Evolutionary conservation across 30 jellyfish, hydroid and myxozoan species (phyloP).

Genomic region (Pelagia noctiluca): DNA sequence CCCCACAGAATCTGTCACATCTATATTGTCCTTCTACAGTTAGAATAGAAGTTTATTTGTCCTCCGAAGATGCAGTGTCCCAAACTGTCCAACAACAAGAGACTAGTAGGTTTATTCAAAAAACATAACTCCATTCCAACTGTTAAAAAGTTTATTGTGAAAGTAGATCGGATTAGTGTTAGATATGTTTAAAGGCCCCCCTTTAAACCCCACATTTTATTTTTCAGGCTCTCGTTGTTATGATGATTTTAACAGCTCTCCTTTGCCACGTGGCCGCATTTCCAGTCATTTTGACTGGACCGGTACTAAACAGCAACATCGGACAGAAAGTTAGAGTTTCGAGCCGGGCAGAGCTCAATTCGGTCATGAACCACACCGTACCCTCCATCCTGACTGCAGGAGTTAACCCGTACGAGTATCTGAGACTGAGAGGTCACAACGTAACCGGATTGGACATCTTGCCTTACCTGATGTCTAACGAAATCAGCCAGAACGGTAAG

Average conservation of each 20-base stretch:
- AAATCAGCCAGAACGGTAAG: background rate
- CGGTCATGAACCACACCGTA: conserved; percentile 1
- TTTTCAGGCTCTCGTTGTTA: background rate
- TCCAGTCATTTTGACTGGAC: conserved; percentile 5
- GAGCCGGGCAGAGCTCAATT: background rate
- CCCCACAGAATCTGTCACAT: too few relatives aligned
- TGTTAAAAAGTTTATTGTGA: too few relatives aligned
- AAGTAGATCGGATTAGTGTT: too few relatives aligned
- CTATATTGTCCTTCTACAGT: too few relatives aligned
- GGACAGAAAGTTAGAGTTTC: background rate
- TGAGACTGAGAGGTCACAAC: conserved; percentile 26
- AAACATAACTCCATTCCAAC: too few relatives aligned
- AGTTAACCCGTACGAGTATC: conserved; percentile 50
- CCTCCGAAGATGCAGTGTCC: too few relatives aligned
- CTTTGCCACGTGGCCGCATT: background rate
- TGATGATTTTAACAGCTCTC: background rate
- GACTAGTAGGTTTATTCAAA: too few relatives aligned
- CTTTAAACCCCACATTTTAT: too few relatives aligned
- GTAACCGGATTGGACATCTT: conserved; percentile 24
- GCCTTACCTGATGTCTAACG: conserved; percentile 15
- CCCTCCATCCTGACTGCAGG: conserved; percentile 27
- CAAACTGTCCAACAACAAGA: too few relatives aligned
- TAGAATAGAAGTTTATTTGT: too few relatives aligned
- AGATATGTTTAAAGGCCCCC: too few relatives aligned
- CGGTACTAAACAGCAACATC: background rate